phyloP scores from a whole-genome alignment of 2,797 vertebrate species.

The Synaphobranchus kaupii region DNA sequence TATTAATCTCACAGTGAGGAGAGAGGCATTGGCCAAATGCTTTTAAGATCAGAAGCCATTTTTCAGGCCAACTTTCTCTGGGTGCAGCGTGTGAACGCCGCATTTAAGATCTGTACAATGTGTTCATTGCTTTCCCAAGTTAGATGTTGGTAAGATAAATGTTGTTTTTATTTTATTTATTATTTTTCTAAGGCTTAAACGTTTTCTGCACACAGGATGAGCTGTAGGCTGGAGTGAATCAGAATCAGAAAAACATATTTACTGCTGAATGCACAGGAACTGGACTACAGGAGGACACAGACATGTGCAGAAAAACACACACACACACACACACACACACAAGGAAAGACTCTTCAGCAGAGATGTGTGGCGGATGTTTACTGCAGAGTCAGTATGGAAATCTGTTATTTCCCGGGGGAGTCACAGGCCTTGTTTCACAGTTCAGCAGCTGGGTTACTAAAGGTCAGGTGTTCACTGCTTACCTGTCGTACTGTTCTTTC shows the following conservation, averaged over 20 bases:
- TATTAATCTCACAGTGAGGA: background rate
- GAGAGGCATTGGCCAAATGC: background rate
- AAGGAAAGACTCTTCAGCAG: background rate
- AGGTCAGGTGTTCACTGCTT: background rate
- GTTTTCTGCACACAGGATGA: conserved; percentile 66
- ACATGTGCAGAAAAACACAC: background rate
- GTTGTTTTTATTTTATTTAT: background rate
- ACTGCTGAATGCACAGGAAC: background rate
- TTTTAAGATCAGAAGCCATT: background rate
- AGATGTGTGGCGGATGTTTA: background rate
- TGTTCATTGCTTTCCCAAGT: background rate
- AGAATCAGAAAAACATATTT: background rate
- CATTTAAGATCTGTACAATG: background rate
- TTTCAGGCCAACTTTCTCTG: background rate
- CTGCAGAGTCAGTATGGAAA: background rate
- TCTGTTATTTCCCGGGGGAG: background rate
- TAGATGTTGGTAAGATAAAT: background rate
- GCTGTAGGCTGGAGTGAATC: conserved; percentile 52
- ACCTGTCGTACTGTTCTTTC: background rate
- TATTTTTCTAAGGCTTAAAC: background rate
- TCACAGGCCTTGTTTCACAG: background rate
- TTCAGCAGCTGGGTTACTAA: background rate
- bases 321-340: background rate
- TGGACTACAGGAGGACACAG: background rate
- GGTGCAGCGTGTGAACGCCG: background rate